Evolutionary conservation across 2,888 invertebrate species (phyloP), one percentile per base, ranked within the genome.

Genomic region (Pollenia angustigena): DNA sequence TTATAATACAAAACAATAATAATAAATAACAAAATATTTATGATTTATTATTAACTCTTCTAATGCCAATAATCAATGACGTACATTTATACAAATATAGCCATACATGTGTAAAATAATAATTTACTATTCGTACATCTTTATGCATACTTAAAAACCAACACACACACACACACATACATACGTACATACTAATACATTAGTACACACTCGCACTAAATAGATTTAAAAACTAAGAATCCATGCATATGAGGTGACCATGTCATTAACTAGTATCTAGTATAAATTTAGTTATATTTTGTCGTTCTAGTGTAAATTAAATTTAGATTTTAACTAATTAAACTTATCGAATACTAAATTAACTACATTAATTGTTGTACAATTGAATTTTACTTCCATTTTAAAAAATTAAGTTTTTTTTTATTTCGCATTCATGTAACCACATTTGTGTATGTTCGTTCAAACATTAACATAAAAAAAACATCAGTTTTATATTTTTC

Each of bases 201-300:
- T 11, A 11, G 8, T 60, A 60, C 16, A 62, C 16, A 2, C 62
- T 42, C n/a, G 11, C 11, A 62, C 42, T 12, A 9, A 42, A 64
- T 44, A 64, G 6, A 64, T 16, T 16, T 50, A 68, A 8, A 23
- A 14, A 32, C 50, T 7, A 64, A 8, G 8, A 23, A 62, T 42
- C 46, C 23, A 11, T n/a, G 32, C 11, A 16, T 60, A 23, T 9
- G 9, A 14, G 14, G 23, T 48, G 58, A 58, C 56, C 62, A 52
- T 58, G 62, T 56, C 48, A 48, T 23, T 69, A 54, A 72, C 50
- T 44, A 14, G 44, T 44, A 85, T 88, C 86, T 87, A 85, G 78
- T 85, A 87, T 42, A 78, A 71, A 74, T 85, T 79, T 83, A 78
- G 66, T 82, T 76, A 80, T 80, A 48, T 81, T 81, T 54, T 7